These are phyloP conservation scores for Eumacrocentrus americanus DNA, from an alignment of 2,888 invertebrate genomes.

Conservation along the genomic window DNA sequence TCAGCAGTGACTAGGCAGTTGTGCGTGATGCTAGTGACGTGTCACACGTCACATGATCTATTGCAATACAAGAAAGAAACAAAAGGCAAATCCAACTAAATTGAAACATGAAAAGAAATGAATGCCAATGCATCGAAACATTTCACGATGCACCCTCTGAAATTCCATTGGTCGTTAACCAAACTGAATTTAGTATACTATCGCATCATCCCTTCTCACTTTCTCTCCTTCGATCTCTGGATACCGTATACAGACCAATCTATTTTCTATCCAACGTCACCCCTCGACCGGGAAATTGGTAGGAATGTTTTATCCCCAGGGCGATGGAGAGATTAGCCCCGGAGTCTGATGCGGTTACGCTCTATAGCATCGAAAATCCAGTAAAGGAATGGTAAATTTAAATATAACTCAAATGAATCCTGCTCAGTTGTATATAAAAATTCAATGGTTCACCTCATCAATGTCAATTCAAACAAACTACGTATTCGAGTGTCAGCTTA, in stretches of 20 bases:
- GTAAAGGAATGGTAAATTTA: not conserved
- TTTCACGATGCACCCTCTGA: constrained; percentile 14
- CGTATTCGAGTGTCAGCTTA: not conserved
- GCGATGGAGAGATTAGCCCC: not conserved
- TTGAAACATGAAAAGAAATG: constrained; percentile 18
- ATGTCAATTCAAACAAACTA: not conserved
- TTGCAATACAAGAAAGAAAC: constrained; percentile 1
- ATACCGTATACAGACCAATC: constrained; percentile 40
- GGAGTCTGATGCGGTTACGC: not conserved
- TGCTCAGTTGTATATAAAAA: too few species aligned
- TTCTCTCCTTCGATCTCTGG: not conserved
- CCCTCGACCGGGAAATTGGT: constrained; percentile 44
- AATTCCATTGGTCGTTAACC: constrained; percentile 26
- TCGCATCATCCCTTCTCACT: not conserved
- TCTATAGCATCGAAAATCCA: not conserved
- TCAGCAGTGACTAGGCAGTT: too few species aligned
- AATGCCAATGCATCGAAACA: constrained; percentile 29
- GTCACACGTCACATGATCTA: too few species aligned
- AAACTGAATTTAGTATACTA: constrained; percentile 21
- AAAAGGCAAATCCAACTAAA: constrained; percentile 4
- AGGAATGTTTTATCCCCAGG: constrained; percentile 41
- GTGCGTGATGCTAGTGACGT: too few species aligned
- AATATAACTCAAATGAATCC: not conserved
- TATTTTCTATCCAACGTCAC: constrained; percentile 42
- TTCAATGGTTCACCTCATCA: not conserved